A percentile compares a stretch with the other conserved stretches of the same genome.
Conservation (phyloP, 2,113 vertebrate genomes). For the Cyanistes caeruleus region DNA sequence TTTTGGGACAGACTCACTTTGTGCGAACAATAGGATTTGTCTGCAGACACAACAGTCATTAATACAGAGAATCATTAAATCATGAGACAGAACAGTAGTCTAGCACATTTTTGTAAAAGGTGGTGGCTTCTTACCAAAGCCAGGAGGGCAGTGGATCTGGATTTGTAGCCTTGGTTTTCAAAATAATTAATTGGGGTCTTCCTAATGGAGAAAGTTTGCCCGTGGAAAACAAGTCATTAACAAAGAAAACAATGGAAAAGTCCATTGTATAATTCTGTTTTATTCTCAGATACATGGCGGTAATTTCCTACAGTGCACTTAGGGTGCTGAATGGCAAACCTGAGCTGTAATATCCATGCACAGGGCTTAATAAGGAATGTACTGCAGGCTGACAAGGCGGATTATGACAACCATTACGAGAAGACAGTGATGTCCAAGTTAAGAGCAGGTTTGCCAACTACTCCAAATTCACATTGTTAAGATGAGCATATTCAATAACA, state of each 20-base stretch:
- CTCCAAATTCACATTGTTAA: background rate
- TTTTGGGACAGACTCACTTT: background rate
- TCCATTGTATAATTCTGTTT: background rate
- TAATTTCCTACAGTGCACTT: background rate
- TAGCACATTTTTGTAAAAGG: background rate
- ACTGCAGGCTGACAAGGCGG: background rate
- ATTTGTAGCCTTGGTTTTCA: background rate
- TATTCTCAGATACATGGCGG: background rate
- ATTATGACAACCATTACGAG: background rate
- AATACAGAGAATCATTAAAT: background rate
- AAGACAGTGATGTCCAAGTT: background rate
- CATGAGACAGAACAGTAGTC: background rate
- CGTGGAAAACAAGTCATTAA: background rate
- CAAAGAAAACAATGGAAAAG: background rate
- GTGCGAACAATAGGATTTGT: background rate
- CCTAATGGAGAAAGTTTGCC: background rate
- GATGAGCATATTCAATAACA: background rate
- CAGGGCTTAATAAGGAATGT: background rate
- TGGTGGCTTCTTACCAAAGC: constrained; percentile 3
- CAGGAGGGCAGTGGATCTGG: background rate
- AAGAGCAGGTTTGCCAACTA: background rate
- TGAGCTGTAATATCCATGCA: background rate
- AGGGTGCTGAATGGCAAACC: background rate
- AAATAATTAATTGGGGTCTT: background rate
- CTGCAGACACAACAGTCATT: background rate